Evolutionary conservation across 2,797 vertebrate genomes (phyloP).

Genomic region (Menidia menidia): DNA sequence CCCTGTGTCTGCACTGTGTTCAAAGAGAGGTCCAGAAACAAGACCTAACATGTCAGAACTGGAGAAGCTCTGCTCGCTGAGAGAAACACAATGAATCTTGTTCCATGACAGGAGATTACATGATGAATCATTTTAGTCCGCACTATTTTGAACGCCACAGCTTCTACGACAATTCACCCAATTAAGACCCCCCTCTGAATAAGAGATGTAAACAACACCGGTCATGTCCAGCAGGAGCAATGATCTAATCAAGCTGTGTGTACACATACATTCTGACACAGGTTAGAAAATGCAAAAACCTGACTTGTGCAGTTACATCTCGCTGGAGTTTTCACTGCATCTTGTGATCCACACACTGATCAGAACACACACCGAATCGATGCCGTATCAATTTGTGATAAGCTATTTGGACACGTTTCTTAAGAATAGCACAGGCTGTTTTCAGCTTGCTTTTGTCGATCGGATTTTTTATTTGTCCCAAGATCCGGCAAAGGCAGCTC

Average conservation of each 20-base stretch:
- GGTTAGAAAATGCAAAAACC: no score
- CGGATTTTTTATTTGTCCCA: neutral
- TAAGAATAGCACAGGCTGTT: neutral
- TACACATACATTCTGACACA: neutral
- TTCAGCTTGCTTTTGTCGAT: neutral
- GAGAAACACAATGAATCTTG: slow-evolving; percentile 34
- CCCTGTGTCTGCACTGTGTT: slow-evolving; percentile 3
- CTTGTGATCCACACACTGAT: no score
- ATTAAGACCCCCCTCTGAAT: no score
- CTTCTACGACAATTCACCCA: neutral
- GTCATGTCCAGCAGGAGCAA: neutral
- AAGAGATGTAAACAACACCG: neutral
- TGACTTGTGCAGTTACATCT: no score
- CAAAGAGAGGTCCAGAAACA: slow-evolving; percentile 23
- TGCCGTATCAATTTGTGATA: no score
- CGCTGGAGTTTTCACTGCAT: neutral
- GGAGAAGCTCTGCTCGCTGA: neutral
- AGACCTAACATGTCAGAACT: slow-evolving; percentile 39
- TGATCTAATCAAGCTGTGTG: neutral
- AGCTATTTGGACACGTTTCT: neutral
- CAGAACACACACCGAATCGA: no score
- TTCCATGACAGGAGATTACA: slow-evolving; percentile 30
- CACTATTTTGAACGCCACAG: neutral
- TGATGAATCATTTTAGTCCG: neutral
- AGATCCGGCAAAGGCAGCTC: neutral